Evolutionary conservation across 2,113 vertebrate genomes (phyloP).

Genomic region (Potamarius usumacintae): DNA sequence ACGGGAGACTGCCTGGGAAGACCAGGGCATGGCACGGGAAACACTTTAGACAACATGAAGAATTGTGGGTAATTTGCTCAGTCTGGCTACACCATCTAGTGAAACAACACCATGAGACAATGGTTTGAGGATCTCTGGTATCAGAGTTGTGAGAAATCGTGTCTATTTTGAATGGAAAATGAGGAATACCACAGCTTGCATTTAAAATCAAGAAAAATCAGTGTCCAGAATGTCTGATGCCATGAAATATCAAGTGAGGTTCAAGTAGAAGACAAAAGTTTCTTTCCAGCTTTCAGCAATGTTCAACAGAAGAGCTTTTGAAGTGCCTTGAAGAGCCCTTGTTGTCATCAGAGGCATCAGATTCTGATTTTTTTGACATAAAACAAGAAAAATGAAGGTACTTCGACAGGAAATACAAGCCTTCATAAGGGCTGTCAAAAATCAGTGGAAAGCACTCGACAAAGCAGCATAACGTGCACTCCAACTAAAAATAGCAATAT

Average conservation of each 20-base stretch:
- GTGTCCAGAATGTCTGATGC: background rate
- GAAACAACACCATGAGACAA: background rate
- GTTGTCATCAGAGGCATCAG: background rate
- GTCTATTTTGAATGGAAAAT: background rate
- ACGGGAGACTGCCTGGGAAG: no score
- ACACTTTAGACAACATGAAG: background rate
- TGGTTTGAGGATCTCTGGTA: background rate
- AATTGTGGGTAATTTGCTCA: background rate
- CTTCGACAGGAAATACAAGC: background rate
- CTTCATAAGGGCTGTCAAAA: slow-evolving; percentile 19
- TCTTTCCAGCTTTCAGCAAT: background rate
- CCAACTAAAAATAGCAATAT: slow-evolving; percentile 6
- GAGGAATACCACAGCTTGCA: background rate
- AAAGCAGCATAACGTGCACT: background rate
- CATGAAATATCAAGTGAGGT: background rate
- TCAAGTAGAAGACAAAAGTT: background rate
- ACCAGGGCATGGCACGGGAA: no score
- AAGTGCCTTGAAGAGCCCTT: background rate
- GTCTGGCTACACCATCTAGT: background rate
- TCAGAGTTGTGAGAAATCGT: background rate
- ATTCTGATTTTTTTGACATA: background rate
- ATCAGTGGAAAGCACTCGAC: background rate
- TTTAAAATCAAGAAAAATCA: background rate
- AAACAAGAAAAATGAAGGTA: background rate
- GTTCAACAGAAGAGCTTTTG: background rate